Evolutionary conservation across 2,797 vertebrate species (phyloP).

Genomic region (Hoplostethus atlanticus): DNA sequence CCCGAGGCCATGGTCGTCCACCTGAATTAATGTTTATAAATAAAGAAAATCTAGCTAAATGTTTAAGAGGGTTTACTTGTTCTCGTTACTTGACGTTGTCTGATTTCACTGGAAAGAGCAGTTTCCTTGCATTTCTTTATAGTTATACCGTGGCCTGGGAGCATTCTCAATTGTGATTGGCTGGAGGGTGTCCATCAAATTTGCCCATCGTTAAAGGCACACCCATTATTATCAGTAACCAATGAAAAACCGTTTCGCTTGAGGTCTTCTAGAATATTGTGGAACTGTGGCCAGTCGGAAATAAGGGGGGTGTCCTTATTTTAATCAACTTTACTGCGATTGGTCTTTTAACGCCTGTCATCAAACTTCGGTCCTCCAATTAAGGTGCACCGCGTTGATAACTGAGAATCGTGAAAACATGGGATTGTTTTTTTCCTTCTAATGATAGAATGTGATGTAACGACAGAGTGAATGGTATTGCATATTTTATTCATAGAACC

Average conservation of each 20-base stretch:
- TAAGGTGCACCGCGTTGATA: conserved; percentile 69
- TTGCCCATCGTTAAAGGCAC: background rate
- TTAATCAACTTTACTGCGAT: conserved; percentile 37
- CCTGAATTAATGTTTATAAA: conserved; percentile 80
- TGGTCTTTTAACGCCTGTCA: conserved; percentile 43
- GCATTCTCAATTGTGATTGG: conserved; percentile 66
- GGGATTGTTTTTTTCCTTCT: background rate
- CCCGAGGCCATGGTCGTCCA: conserved; percentile 88
- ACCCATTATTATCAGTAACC: conserved; percentile 22
- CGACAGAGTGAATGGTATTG: too few relatives aligned
- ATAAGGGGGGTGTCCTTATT: background rate
- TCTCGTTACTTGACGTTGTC: conserved; percentile 54
- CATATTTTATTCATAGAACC: background rate
- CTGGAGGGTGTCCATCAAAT: conserved; percentile 19
- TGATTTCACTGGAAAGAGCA: conserved; percentile 68
- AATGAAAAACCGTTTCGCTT: conserved; percentile 29
- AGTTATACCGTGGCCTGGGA: conserved; percentile 62
- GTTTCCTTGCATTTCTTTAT: conserved; percentile 72
- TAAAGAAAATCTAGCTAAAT: conserved; percentile 75
- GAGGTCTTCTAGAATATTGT: conserved; percentile 27
- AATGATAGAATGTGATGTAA: background rate
- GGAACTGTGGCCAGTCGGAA: conserved; percentile 48
- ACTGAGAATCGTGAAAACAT: conserved; percentile 24
- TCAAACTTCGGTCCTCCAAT: conserved; percentile 62
- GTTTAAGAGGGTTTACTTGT: conserved; percentile 63